Evolutionary conservation across 2,797 vertebrate species (phyloP).

Genomic region (Syngnathus rostellatus): DNA sequence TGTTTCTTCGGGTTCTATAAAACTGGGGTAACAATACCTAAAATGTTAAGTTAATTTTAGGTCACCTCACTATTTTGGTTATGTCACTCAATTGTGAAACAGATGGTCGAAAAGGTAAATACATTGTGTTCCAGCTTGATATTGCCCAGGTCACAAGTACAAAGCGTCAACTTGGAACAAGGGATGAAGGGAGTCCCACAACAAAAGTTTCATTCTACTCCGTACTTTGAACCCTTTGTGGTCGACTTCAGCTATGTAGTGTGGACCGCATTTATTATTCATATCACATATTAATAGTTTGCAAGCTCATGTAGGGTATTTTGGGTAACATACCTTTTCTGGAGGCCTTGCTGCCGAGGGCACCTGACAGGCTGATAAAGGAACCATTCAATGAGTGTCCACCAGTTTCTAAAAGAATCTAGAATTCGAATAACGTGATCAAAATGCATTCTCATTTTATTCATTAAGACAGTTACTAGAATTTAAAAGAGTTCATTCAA

Average conservation of each 20-base stretch:
- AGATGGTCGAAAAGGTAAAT: background rate
- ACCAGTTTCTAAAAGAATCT: background rate
- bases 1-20: background rate
- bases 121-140: conserved; percentile 53
- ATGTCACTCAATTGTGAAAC: background rate
- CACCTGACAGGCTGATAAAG: conserved; percentile 2
- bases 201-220: conserved; percentile 32
- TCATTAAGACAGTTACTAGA: background rate
- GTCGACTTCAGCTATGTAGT: conserved; percentile 20
- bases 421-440: background rate
- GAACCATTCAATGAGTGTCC: background rate
- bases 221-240: conserved; percentile 37
- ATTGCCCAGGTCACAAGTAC: conserved; percentile 20
- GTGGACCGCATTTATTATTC: conserved; percentile 50
- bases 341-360: conserved; percentile 37
- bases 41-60: background rate
- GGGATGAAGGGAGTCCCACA: conserved; percentile 35
- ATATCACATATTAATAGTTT: conserved; percentile 30
- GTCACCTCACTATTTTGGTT: background rate
- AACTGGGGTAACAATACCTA: background rate
- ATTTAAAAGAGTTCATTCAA: background rate
- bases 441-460: background rate
- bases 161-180: conserved; percentile 6
- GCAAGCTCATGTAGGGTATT: conserved; percentile 15
- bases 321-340: conserved; percentile 31